phyloP scores from a whole-genome alignment of 2,113 vertebrate species.

The Atrichornis clamosus region DNA sequence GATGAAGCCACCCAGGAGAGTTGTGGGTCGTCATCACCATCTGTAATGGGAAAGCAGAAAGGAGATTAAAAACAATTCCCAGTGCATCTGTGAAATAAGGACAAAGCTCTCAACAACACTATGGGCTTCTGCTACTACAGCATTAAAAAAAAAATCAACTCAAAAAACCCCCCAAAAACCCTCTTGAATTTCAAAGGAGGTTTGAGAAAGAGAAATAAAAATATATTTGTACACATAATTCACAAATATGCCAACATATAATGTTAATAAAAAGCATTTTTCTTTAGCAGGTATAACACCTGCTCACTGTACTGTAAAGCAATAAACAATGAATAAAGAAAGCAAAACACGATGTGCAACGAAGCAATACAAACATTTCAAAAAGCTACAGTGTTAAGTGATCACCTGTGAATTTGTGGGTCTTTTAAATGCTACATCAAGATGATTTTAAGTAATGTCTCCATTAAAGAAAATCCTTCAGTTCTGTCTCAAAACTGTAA shows the following conservation, averaged over 20 bases:
- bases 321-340: slow-evolving; percentile 62
- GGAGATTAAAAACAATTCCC: slow-evolving; percentile 86
- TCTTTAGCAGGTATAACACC: slow-evolving; percentile 55
- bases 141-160: neutral
- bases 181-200: slow-evolving; percentile 35
- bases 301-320: slow-evolving; percentile 42
- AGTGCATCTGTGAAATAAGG: slow-evolving; percentile 88
- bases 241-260: neutral
- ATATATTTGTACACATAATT: neutral
- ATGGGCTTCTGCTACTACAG: slow-evolving; percentile 67
- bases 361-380: slow-evolving; percentile 47
- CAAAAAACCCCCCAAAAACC: neutral
- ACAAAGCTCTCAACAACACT: slow-evolving; percentile 76
- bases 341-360: slow-evolving; percentile 41
- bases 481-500: slow-evolving; percentile 24
- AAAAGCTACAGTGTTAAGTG: slow-evolving; percentile 52
- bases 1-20: slow-evolving; percentile 99
- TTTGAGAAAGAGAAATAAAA: slow-evolving; percentile 4
- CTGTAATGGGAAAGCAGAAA: slow-evolving; percentile 90
- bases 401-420: slow-evolving; percentile 53
- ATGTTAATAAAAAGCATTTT: slow-evolving; percentile 31
- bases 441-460: slow-evolving; percentile 26
- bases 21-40: slow-evolving; percentile 97
- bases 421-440: slow-evolving; percentile 37
- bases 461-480: slow-evolving; percentile 25